A percentile compares a stretch with the other conserved stretches of the same genome.
These are phyloP conservation scores for Tachysurus vachellii DNA, from an alignment of 2,113 vertebrate species.

Conservation along the genomic window DNA sequence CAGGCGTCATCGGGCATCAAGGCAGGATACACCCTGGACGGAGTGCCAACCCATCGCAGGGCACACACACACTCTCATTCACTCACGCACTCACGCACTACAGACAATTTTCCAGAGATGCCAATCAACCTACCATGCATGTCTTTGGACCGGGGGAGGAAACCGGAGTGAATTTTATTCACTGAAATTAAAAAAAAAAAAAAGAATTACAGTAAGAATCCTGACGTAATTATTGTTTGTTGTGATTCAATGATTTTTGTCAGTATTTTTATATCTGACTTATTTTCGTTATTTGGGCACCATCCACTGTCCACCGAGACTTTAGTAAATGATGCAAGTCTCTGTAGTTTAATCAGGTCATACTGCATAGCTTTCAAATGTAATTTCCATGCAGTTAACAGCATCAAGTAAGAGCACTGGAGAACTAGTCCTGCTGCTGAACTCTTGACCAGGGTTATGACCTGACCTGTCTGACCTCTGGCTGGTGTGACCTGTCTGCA, in stretches of 20 bases:
- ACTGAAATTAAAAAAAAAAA: not conserved
- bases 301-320: not conserved
- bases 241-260: constrained; percentile 5
- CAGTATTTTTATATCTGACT: not conserved
- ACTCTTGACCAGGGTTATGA: constrained; percentile 84
- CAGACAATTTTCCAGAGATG: too few species aligned
- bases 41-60: too few species aligned
- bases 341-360: not conserved
- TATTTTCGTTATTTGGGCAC: not conserved
- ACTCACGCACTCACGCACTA: too few species aligned
- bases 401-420: constrained; percentile 44
- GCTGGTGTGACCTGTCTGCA: constrained; percentile 82
- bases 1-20: too few species aligned
- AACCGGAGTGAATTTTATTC: not conserved
- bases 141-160: too few species aligned
- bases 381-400: constrained; percentile 9
- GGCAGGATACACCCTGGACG: too few species aligned
- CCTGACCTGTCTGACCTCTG: constrained; percentile 85
- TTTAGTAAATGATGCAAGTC: not conserved
- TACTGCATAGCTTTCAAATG: constrained; percentile 9
- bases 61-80: too few species aligned
- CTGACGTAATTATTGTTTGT: not conserved
- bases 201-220: not conserved
- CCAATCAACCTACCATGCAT: too few species aligned
- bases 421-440: constrained; percentile 58